These are phyloP conservation scores for Netelia inedita DNA, from an alignment of 2,888 invertebrate genomes.

Conservation along the genomic window DNA sequence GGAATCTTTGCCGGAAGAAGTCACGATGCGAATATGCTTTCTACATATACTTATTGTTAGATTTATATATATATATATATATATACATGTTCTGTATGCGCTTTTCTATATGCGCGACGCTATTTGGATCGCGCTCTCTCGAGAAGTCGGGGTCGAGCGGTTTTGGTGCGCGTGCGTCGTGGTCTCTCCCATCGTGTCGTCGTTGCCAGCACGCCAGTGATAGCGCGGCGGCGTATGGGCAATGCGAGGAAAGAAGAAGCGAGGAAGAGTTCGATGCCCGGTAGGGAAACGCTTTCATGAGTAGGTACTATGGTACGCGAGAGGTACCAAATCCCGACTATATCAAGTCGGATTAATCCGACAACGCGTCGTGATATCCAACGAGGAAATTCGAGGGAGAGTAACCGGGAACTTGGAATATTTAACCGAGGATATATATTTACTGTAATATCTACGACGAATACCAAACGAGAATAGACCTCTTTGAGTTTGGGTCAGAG, in stretches of 20 bases:
- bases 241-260: background rate
- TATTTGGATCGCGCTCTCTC: slow-evolving; percentile 54
- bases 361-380: background rate
- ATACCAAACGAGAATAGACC: background rate
- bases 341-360: background rate
- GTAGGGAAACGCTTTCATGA: slow-evolving; percentile 19
- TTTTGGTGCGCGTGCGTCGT: slow-evolving; percentile 40
- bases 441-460: background rate
- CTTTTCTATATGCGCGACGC: slow-evolving; percentile 52
- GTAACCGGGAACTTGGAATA: background rate
- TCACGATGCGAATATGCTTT: slow-evolving; percentile 38
- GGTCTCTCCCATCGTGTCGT: slow-evolving; percentile 14
- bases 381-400: background rate
- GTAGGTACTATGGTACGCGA: background rate
- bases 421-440: background rate
- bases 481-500: background rate
- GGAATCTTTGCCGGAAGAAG: slow-evolving; percentile 38
- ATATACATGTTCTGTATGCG: slow-evolving; percentile 22
- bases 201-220: background rate
- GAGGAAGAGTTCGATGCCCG: slow-evolving; percentile 34
- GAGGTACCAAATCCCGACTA: background rate
- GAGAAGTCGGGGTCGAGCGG: slow-evolving; percentile 23
- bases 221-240: background rate
- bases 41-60: slow-evolving; percentile 9
- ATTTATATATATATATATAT: slow-evolving; percentile 7